Evolutionary conservation across 37 sponge, comb jelly and placozoan genomes (phyloP).

Genomic region (Aphrocallistes beatrix): DNA sequence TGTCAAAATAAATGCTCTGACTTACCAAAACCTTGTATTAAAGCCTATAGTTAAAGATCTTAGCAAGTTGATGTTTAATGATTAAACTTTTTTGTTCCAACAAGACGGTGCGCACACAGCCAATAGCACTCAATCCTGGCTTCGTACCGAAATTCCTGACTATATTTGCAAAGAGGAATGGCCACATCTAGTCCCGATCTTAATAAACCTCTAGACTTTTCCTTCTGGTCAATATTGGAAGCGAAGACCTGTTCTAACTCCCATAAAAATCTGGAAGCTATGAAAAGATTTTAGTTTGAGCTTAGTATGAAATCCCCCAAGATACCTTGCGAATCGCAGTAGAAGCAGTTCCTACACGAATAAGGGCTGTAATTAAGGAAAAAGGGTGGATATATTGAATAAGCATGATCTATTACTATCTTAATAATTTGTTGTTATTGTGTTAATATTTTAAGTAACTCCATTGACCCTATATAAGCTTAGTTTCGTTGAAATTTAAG

Average conservation of each 20-base stretch:
- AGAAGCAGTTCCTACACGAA: background rate
- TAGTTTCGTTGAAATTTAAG: too few species aligned
- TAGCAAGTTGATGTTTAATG: background rate
- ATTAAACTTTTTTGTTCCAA: too few species aligned
- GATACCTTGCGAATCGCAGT: background rate
- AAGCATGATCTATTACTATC: background rate
- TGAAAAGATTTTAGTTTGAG: background rate
- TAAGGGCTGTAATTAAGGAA: background rate
- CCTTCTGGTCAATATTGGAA: background rate
- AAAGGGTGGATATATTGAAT: background rate
- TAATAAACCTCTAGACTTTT: background rate
- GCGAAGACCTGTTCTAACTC: background rate
- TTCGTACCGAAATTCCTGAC: background rate
- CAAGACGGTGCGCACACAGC: too few species aligned
- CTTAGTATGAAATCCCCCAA: background rate
- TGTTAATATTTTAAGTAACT: background rate
- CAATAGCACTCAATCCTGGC: background rate
- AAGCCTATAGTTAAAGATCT: background rate
- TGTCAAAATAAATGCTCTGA: background rate
- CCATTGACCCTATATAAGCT: too few species aligned
- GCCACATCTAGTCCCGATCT: background rate
- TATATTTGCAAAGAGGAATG: background rate
- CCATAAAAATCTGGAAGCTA: background rate
- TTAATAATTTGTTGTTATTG: background rate
- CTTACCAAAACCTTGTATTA: background rate